These are phyloP conservation scores for Sitta europaea DNA, from an alignment of 2,113 vertebrate species.

Conservation along the genomic window DNA sequence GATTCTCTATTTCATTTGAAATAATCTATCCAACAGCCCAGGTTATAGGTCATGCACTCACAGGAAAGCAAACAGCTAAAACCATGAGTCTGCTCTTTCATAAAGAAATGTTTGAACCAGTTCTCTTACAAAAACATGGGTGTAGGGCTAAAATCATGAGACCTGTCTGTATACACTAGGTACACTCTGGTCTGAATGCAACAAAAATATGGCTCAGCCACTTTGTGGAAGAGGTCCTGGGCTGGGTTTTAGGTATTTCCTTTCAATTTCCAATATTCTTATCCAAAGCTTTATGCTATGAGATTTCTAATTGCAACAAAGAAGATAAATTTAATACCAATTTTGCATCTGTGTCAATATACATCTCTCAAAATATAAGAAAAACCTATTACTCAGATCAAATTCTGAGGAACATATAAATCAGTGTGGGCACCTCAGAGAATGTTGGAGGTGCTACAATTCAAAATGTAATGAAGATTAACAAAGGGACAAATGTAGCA, in stretches of 20 bases:
- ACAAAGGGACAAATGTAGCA: neutral
- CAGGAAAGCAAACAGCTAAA: neutral
- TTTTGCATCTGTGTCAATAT: neutral
- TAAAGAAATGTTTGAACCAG: neutral
- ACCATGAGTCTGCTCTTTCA: neutral
- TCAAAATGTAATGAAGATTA: neutral
- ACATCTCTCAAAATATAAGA: neutral
- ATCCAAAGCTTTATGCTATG: neutral
- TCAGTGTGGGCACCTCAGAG: neutral
- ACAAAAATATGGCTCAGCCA: neutral
- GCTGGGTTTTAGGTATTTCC: neutral
- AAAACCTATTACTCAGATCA: neutral
- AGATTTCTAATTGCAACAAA: neutral
- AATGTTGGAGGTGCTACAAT: accelerated
- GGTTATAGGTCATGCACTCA: neutral
- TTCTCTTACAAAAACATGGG: neutral
- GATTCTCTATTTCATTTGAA: neutral
- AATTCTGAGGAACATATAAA: neutral
- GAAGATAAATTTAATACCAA: neutral
- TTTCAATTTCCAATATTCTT: neutral
- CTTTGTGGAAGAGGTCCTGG: neutral
- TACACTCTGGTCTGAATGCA: neutral
- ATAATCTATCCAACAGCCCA: neutral
- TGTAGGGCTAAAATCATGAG: neutral
- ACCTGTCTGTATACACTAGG: neutral